phyloP scores from a whole-genome alignment of 2,888 invertebrate genomes.

The Chaetogeoica ovagalla region DNA sequence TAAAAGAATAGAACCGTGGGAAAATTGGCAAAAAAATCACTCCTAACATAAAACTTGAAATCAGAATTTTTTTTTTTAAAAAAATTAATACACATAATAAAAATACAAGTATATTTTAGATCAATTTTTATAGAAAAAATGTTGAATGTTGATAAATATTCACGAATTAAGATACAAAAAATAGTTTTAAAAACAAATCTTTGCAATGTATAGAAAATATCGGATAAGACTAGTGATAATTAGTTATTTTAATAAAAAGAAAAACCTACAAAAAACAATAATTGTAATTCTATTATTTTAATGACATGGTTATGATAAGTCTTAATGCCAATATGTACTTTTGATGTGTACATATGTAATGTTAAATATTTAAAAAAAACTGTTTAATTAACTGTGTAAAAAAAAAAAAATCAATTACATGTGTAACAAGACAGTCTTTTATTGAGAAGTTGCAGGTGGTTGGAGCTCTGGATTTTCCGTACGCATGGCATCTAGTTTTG shows the following conservation, averaged over 20 bases:
- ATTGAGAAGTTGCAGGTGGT: constrained; percentile 41
- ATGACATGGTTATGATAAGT: constrained; percentile 48
- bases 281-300: constrained; percentile 14
- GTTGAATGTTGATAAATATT: too few relatives aligned
- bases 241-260: not conserved
- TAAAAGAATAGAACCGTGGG: not conserved
- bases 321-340: constrained; percentile 11
- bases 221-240: not conserved
- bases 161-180: constrained; percentile 2
- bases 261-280: constrained; percentile 10
- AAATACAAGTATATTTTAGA: not conserved
- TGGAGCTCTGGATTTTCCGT: constrained; percentile 56
- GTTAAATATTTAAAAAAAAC: not conserved
- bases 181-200: not conserved
- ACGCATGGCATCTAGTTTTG: constrained; percentile 82
- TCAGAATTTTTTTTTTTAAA: constrained; percentile 1
- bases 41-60: not conserved
- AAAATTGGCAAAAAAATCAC: not conserved
- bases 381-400: constrained; percentile 14
- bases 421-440: constrained; percentile 18
- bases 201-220: not conserved
- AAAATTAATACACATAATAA: not conserved
- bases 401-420: not conserved
- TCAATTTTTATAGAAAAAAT: too few relatives aligned
- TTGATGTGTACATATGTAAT: not conserved